Evolutionary conservation across 2,888 invertebrate species (phyloP).

Genomic region (Baronia brevicornis): DNA sequence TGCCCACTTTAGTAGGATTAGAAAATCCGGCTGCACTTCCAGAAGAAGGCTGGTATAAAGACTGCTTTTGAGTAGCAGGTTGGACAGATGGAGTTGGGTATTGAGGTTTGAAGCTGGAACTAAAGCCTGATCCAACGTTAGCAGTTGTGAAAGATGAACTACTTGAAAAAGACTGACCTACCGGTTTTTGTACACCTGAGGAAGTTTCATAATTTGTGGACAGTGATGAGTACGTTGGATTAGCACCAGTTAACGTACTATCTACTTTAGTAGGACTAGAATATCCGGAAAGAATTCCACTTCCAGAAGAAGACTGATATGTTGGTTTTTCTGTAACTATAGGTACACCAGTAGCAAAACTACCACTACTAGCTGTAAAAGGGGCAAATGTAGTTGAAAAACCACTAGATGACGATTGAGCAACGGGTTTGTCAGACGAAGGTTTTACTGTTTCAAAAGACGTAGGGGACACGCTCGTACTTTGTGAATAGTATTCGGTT

Average conservation of each 20-base stretch:
- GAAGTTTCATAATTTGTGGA: no score
- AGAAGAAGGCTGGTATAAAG: no score
- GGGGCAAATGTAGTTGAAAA: neutral
- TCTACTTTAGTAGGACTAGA: no score
- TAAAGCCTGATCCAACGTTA: conserved; percentile 1
- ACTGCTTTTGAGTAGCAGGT: neutral
- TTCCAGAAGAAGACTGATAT: conserved; percentile 5
- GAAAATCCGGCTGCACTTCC: no score
- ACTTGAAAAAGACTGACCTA: neutral
- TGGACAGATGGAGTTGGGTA: conserved; percentile 4
- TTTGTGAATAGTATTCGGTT: conserved; percentile 1
- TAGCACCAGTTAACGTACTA: no score
- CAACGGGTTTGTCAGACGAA: no score
- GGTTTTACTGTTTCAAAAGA: conserved; percentile 4
- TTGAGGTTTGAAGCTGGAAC: conserved; percentile 6
- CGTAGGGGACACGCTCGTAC: neutral
- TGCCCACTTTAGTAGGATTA: no score
- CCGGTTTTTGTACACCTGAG: neutral
- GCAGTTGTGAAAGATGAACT: conserved; percentile 2
- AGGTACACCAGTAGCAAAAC: neutral
- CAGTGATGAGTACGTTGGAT: no score
- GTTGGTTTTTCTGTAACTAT: neutral
- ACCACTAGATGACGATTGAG: no score
- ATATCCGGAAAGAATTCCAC: neutral
- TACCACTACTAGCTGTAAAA: neutral